A percentile compares a stretch with the other conserved stretches of the same genome.
Evolutionary conservation across 2,113 vertebrate species (phyloP).

Genomic region (Rhea pennata): DNA sequence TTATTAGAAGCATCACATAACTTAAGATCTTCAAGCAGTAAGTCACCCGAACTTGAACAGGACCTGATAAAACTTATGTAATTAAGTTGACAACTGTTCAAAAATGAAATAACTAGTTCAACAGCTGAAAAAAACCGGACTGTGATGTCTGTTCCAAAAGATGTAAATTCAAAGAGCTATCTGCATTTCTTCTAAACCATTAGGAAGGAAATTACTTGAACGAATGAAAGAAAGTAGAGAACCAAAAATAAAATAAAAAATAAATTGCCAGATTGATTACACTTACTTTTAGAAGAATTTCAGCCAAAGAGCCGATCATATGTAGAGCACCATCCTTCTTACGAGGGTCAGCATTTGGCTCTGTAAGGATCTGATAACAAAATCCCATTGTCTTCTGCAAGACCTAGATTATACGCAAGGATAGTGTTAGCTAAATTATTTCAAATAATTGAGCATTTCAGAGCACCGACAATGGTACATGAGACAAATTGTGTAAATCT

Average conservation of each 20-base stretch:
- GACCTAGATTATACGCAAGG: constrained; percentile 78
- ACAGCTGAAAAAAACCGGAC: not conserved
- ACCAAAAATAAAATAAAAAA: not conserved
- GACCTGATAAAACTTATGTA: not conserved
- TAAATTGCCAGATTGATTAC: not conserved
- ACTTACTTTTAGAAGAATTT: constrained; percentile 95
- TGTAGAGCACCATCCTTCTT: constrained; percentile 98
- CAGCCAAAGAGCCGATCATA: constrained; percentile 98
- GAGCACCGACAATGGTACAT: too few relatives aligned
- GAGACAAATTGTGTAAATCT: not conserved
- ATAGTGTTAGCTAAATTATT: not conserved
- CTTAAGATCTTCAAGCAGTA: not conserved
- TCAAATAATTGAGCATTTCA: not conserved
- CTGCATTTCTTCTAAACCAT: not conserved
- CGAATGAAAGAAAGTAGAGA: not conserved
- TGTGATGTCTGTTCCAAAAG: not conserved
- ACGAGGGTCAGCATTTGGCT: constrained; percentile 90
- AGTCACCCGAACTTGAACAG: not conserved
- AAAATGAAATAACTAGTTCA: not conserved
- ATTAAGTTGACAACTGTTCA: not conserved
- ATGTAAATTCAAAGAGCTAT: not conserved
- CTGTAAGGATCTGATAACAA: constrained; percentile 97
- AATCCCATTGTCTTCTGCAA: constrained; percentile 98
- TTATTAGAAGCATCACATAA: not conserved
- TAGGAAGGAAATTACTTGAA: not conserved